Conservation (phyloP, 2,797 vertebrate species). For the Uromys caudimaculatus region DNA sequence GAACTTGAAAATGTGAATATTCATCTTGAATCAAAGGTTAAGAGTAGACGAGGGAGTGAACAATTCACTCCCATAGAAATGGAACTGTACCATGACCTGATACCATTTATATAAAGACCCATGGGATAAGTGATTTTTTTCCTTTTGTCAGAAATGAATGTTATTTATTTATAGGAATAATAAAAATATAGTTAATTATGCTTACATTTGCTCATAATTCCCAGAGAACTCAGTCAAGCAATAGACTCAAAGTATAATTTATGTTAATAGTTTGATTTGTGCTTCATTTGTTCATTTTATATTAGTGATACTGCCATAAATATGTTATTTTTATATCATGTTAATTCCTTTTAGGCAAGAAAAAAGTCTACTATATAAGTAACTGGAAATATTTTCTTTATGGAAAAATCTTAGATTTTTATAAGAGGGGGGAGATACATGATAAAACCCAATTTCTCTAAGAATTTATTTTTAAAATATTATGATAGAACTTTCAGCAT, state of each 20-base stretch:
- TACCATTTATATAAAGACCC: background rate
- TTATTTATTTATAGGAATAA: background rate
- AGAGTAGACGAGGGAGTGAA: background rate
- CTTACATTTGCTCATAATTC: background rate
- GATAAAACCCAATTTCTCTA: background rate
- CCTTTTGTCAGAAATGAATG: background rate
- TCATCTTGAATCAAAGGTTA: background rate
- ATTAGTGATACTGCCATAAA: background rate
- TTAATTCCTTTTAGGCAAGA: background rate
- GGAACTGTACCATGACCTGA: background rate
- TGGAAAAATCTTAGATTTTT: background rate
- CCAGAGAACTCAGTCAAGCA: background rate
- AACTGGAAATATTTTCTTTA: background rate
- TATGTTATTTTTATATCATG: background rate
- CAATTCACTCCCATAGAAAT: background rate
- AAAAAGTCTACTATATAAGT: background rate
- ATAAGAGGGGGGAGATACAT: background rate
- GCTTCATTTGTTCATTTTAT: background rate
- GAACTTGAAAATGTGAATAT: background rate
- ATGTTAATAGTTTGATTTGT: background rate
- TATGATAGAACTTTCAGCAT: background rate
- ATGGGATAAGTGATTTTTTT: background rate
- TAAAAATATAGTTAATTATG: background rate
- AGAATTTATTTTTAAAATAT: background rate
- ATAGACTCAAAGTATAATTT: background rate